Base-by-base conservation (phyloP, 2,888 invertebrate species). In the Zaprionus bogoriensis region DNA sequence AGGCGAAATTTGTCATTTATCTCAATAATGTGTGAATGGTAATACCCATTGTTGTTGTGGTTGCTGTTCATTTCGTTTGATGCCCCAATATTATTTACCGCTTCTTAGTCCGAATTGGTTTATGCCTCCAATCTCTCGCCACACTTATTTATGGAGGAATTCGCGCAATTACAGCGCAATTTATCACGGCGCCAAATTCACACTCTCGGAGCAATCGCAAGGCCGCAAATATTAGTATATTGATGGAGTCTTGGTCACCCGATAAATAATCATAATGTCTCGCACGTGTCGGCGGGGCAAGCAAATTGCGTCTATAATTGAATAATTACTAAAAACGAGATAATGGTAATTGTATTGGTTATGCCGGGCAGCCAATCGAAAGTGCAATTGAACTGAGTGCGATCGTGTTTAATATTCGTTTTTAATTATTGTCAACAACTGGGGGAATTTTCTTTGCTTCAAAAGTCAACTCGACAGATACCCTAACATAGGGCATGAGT, bases 1-100 rank as follows among this genome's bases (percentile, higher is more conserved):
- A 25, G 27, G 47, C 54, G 19, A 63, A 57, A 46, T 65, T 63
- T 63, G 60, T 54, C 67, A 75, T 74, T 75, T 75, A 74, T 74
- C 67, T 71, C 53, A 62, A 60, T 71, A 63, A 62, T 62, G 67
- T 44, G 62, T 44, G 30, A 45, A 44, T 68, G 42, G 36, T 14
- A 27, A 27, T 14, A 17, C 32, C 32, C 45, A 65, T 28, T 65
- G 60, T 45, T 32, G 3, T 50, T 44, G 38, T 25, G 20, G 7
- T 17, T 36, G 10, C 7, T n/a, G 32, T 28, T 19, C 20, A 23
- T 59, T 39, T 39, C n/a, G 4, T 20, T 19, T 17, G 19, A 19
- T 38, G 14, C 44, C 27, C 20, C 36, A 67, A 50, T 65, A 50
- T 60, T 59, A 46, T 51, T 67, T 46, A 68, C 41, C 36, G 44